phyloP scores from a whole-genome alignment of 2,113 vertebrate genomes.

The Haemorhous mexicanus region DNA sequence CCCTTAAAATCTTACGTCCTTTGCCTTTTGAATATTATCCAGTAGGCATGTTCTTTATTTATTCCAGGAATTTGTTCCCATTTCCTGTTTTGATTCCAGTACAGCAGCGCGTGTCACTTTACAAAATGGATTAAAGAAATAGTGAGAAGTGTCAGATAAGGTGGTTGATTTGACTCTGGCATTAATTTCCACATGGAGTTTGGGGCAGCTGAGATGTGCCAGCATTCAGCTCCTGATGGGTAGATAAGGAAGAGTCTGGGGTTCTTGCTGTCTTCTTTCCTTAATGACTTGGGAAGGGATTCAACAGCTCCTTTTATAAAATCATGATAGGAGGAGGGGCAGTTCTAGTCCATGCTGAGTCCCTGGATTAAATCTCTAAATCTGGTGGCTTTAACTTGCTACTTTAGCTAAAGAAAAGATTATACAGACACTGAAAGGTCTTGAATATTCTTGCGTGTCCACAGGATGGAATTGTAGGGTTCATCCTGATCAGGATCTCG shows the following conservation, averaged over 20 bases:
- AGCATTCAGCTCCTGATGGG: rapidly evolving
- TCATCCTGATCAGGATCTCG: not conserved
- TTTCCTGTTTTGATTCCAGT: conserved; percentile 46
- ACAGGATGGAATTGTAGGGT: not conserved
- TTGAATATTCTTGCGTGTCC: not conserved
- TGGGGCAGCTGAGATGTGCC: not conserved
- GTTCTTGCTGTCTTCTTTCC: not conserved
- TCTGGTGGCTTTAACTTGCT: not conserved
- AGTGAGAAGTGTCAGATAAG: not conserved
- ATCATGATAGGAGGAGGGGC: not conserved
- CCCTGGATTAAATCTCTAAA: not conserved
- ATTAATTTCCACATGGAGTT: not conserved
- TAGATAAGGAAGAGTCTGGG: not conserved
- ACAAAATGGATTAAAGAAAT: not conserved
- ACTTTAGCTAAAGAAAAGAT: not conserved
- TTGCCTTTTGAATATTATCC: conserved; percentile 5
- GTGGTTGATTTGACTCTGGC: not conserved
- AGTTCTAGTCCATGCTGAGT: not conserved
- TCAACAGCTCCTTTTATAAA: not conserved
- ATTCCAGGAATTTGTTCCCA: conserved; percentile 33
- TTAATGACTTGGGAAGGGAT: not conserved
- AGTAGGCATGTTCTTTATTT: not conserved
- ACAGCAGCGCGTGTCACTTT: not conserved
- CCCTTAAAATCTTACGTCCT: not conserved
- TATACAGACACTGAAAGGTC: not conserved